These are phyloP conservation scores for Drosophila emarginata DNA, from an alignment of 2,888 invertebrate genomes.

Conservation along the genomic window DNA sequence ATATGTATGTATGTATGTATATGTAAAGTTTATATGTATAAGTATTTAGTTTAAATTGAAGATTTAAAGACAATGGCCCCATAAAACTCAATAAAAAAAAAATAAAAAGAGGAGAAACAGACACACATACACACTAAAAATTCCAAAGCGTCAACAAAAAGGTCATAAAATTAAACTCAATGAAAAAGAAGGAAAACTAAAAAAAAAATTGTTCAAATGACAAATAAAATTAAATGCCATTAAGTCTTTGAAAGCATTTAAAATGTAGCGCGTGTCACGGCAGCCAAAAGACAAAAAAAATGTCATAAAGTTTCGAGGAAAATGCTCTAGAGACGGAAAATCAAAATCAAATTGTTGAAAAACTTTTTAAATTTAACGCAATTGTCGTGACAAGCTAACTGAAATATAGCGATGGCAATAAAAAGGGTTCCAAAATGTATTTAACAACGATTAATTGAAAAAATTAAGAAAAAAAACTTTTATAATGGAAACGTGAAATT, in stretches of 20 bases:
- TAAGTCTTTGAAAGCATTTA: constrained; percentile 46
- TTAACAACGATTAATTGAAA: too few species aligned
- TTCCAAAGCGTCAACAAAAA: constrained; percentile 65
- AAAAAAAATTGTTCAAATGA: constrained; percentile 57
- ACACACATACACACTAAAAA: constrained; percentile 44
- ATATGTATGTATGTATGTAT: constrained; percentile 20
- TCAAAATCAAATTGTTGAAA: background rate
- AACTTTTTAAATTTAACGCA: background rate
- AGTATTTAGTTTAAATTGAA: constrained; percentile 31
- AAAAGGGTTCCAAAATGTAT: too few species aligned
- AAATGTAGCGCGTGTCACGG: constrained; percentile 73
- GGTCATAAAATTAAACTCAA: constrained; percentile 50
- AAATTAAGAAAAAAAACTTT: too few species aligned
- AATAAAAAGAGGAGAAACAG: constrained; percentile 20
- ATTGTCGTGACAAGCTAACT: background rate
- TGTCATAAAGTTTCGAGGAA: constrained; percentile 29
- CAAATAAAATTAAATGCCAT: constrained; percentile 71
- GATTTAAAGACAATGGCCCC: constrained; percentile 47
- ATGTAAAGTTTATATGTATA: constrained; percentile 43
- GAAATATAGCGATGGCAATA: background rate
- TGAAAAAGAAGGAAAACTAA: constrained; percentile 24
- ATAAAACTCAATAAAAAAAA: constrained; percentile 50
- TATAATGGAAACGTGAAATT: too few species aligned
- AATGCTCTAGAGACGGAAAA: constrained; percentile 8
- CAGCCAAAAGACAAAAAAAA: constrained; percentile 32